phyloP scores from a whole-genome alignment of 2,797 vertebrate genomes.

The Erethizon dorsatum region DNA sequence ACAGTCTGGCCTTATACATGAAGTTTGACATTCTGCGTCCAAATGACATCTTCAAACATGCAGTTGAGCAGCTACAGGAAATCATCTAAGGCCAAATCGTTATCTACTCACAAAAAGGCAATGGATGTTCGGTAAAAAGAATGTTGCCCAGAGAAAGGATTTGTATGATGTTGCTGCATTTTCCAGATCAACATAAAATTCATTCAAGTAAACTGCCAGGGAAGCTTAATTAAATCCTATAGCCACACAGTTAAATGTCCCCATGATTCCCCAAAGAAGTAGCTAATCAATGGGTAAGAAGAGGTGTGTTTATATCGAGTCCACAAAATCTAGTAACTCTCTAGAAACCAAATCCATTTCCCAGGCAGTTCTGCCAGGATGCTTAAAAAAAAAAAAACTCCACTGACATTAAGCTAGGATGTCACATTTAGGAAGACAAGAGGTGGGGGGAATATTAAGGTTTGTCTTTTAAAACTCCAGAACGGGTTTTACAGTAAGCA shows the following conservation, averaged over 20 bases:
- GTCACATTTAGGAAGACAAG: constrained; percentile 82
- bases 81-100: constrained; percentile 7
- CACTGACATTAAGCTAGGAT: background rate
- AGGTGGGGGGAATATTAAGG: constrained; percentile 65
- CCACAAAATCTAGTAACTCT: constrained; percentile 58
- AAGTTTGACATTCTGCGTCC: constrained; percentile 45
- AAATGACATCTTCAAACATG: constrained; percentile 51
- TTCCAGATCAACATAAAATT: constrained; percentile 40
- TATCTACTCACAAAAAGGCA: constrained; percentile 50
- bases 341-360: constrained; percentile 80
- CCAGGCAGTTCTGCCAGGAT: constrained; percentile 71
- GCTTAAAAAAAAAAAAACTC: constrained; percentile 67
- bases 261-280: background rate
- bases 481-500: constrained; percentile 90
- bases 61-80: background rate
- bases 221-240: background rate
- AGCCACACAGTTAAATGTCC: constrained; percentile 19
- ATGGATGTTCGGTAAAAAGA: background rate
- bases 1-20: background rate
- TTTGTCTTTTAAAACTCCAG: constrained; percentile 87
- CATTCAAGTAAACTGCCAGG: background rate
- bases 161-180: background rate
- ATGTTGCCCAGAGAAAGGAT: background rate
- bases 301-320: background rate
- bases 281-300: background rate